Conservation (phyloP, 2,888 invertebrate species). For the Trissolcus japonicus region DNA sequence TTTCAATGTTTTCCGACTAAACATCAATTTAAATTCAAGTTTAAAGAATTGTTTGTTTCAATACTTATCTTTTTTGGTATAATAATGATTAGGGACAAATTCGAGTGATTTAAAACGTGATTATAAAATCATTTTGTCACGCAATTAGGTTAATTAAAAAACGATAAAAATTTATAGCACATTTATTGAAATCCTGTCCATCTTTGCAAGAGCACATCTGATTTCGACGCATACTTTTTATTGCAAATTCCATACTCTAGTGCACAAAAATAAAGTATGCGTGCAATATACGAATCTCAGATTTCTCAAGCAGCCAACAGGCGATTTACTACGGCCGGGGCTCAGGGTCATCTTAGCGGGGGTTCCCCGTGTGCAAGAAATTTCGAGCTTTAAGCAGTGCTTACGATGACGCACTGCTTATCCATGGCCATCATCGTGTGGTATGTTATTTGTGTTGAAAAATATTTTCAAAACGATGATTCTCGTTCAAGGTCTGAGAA, state of each 20-base stretch:
- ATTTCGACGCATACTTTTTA: conserved; percentile 62
- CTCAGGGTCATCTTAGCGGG: conserved; percentile 70
- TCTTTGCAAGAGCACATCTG: conserved; percentile 52
- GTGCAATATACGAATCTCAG: conserved; percentile 63
- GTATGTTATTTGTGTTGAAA: conserved; percentile 60
- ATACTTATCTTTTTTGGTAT: too few relatives aligned
- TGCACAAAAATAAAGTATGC: conserved; percentile 18
- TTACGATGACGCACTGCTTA: conserved; percentile 11
- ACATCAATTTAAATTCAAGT: too few relatives aligned
- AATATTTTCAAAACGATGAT: conserved; percentile 41
- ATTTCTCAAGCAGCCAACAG: conserved; percentile 66
- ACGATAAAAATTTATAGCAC: too few relatives aligned
- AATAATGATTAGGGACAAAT: too few relatives aligned
- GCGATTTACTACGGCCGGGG: conserved; percentile 71
- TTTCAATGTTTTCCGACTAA: too few relatives aligned
- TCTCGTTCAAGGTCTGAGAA: background rate
- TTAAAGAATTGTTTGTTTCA: too few relatives aligned
- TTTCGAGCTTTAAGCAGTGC: conserved; percentile 36
- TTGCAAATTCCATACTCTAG: conserved; percentile 52
- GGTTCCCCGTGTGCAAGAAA: conserved; percentile 59
- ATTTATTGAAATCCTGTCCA: too few relatives aligned
- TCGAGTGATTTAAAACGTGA: too few relatives aligned
- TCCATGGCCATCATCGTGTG: conserved; percentile 55
- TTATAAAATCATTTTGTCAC: too few relatives aligned
- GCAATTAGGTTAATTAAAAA: too few relatives aligned